Evolutionary conservation across 2,113 vertebrate species (phyloP).

Genomic region (Mormyrus lacerda): DNA sequence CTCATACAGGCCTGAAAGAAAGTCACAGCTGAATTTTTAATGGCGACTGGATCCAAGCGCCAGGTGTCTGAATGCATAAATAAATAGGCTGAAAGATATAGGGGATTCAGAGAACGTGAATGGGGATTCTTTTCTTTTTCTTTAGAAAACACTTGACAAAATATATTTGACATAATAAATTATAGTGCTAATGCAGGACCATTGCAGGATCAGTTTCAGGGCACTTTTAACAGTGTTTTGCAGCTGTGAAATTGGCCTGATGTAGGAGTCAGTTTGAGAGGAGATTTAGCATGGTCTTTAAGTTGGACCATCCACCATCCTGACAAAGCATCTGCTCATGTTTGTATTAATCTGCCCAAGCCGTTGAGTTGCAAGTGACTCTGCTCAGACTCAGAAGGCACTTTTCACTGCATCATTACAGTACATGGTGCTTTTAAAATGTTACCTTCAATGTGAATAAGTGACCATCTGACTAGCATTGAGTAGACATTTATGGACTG

Average conservation of each 20-base stretch:
- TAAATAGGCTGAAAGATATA: slow-evolving; percentile 1
- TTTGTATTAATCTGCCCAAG: neutral
- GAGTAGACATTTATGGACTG: neutral
- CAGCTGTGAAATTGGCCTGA: neutral
- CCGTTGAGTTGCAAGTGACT: neutral
- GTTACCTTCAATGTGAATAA: neutral
- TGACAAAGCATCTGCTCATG: neutral
- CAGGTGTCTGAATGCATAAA: slow-evolving; percentile 1
- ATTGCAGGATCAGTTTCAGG: neutral
- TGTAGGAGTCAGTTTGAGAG: neutral
- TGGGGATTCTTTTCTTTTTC: neutral
- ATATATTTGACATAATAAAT: neutral
- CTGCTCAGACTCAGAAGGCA: neutral
- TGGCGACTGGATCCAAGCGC: neutral
- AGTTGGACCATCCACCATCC: neutral
- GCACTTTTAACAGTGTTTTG: neutral
- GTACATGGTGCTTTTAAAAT: neutral
- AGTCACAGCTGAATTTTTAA: neutral
- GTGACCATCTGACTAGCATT: neutral
- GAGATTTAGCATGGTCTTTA: neutral
- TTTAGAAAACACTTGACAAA: slow-evolving; percentile 2
- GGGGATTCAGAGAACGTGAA: neutral
- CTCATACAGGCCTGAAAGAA: neutral
- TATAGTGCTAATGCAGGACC: neutral
- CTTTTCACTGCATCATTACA: neutral